Base-by-base conservation (phyloP, 2,888 invertebrate genomes). In the Pachliopta kotzebuea region DNA sequence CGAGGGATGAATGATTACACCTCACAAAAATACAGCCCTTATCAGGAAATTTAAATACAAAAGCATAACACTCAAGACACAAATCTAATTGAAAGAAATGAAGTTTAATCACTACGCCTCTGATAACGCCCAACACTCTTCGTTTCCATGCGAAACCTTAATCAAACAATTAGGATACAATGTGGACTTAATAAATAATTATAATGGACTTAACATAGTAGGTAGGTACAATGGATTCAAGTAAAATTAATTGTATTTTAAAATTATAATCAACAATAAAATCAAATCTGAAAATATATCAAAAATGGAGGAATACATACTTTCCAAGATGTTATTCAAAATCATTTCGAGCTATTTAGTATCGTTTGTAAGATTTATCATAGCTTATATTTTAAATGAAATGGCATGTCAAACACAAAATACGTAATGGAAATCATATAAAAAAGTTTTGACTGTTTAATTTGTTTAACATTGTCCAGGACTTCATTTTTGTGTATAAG, bases 101-200 rank as follows among this genome's bases (percentile, higher is more conserved):
- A 63, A 70, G 21, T 14, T 67, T 66, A 69, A 59, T 65, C 65
- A 63, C 71, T 72, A 73, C 70, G 56, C 70, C 71, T 68, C 66
- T 70, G 68, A 70, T 71, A 67, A 68, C 71, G 71, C 65, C 69
- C 68, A 64, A 71, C 74, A 75, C 70, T 72, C 80, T 73, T 90
- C 90, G 90, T 89, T 90, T 84, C 75, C 82, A 77, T 86, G 87
- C 90, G 90, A 90, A 90, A 90, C 90, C 90, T 88, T 80, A 86
- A 81, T 75, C 78, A 85, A 88, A 84, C 72, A 81, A 80, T 65
- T 84, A 84, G 81, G 84, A 80, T 81, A 82, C 81, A 85, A 79
- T 79, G 77, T 78, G 78, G 80, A 70, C 72, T 74, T 76, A 76
- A 74, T 65, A 72, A 76, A 74, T 70, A 61, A 72, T 60, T 54